Percentiles rank a stretch among this genome's conserved stretches.
phyloP scores from a whole-genome alignment of 2,797 vertebrate species.

The Anguilla anguilla region DNA sequence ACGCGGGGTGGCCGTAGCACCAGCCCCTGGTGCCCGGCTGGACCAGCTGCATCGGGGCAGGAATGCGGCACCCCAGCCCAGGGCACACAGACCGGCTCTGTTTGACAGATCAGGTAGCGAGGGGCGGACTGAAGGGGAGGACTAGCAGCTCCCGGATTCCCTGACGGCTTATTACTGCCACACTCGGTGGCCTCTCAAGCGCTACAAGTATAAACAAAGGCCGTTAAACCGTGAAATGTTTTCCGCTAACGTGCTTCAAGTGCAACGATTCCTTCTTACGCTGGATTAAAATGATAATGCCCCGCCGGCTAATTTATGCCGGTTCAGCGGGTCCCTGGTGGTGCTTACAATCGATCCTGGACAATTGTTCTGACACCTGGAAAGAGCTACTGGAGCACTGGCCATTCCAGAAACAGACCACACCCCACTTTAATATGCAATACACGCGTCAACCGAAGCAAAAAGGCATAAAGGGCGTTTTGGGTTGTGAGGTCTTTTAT shows the following conservation, averaged over 20 bases:
- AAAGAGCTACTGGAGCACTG: neutral
- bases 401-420: neutral
- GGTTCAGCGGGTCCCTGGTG: neutral
- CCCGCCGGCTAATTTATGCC: neutral
- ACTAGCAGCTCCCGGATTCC: neutral
- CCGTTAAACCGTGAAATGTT: neutral
- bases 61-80: neutral
- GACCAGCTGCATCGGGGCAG: neutral
- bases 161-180: neutral
- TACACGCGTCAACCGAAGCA: neutral
- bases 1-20: neutral
- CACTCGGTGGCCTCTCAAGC: neutral
- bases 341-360: neutral
- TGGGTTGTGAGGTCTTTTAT: neutral
- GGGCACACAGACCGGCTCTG: constrained; percentile 4
- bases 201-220: neutral
- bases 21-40: neutral
- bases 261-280: neutral
- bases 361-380: constrained; percentile 6
- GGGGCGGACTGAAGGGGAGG: neutral
- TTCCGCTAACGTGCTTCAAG: neutral
- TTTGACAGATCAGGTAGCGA: neutral
- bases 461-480: neutral
- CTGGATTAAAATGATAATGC: neutral
- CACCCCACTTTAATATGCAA: neutral